Conservation (phyloP, 2,113 vertebrate species). For the Cacatua alba region DNA sequence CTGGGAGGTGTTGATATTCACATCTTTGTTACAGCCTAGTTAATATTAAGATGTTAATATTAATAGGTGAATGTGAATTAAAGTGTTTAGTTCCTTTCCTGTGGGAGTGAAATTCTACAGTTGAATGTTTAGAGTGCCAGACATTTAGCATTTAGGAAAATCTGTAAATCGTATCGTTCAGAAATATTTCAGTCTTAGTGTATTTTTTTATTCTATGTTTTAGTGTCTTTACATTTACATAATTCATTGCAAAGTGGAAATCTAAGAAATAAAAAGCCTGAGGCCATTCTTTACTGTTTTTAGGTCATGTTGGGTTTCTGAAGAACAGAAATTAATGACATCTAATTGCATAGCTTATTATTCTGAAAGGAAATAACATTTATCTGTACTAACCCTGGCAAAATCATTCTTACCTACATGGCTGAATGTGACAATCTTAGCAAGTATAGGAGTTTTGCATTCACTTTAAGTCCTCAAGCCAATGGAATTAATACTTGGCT, state of each 20-base stretch:
- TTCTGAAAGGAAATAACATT: not conserved
- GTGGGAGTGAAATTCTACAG: not conserved
- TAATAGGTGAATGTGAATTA: not conserved
- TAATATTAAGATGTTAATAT: not conserved
- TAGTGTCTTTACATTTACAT: not conserved
- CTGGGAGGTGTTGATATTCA: not conserved
- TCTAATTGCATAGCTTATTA: not conserved
- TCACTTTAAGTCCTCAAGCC: not conserved
- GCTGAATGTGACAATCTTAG: not conserved
- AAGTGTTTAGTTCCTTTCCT: not conserved
- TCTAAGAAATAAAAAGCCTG: not conserved
- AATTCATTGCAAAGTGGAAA: not conserved
- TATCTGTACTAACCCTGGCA: not conserved
- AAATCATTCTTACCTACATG: not conserved
- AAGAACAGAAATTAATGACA: not conserved
- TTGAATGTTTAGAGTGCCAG: not conserved
- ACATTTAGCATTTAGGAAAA: not conserved
- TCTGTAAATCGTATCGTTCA: not conserved
- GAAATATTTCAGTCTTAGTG: not conserved
- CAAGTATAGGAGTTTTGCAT: not conserved
- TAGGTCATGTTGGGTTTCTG: not conserved
- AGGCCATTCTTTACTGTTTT: not conserved
- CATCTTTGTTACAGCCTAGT: not conserved
- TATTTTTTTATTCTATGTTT: not conserved
- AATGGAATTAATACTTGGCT: not conserved